Conservation (phyloP, 2,113 vertebrate species). For the Mus pahari region DNA sequence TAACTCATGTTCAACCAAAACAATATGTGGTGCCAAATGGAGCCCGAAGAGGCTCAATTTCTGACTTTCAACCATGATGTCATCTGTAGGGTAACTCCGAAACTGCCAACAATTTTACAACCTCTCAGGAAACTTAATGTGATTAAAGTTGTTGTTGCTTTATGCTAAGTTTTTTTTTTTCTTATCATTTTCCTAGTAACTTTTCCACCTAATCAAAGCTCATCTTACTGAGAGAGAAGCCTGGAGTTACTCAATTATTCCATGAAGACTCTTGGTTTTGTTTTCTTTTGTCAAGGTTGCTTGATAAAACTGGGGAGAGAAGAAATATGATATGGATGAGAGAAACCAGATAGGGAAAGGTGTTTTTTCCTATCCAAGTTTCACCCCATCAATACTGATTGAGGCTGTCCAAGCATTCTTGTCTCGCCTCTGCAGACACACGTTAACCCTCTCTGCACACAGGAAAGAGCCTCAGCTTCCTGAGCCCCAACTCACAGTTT, state of each 20-base stretch:
- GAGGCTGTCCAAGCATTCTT: neutral
- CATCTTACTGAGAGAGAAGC: neutral
- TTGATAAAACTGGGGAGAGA: neutral
- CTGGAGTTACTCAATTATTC: neutral
- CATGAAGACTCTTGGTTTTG: neutral
- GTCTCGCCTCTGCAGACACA: neutral
- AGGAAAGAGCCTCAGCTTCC: neutral
- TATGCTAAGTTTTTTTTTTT: neutral
- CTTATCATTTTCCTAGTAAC: neutral
- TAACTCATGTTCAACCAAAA: constrained; percentile 71
- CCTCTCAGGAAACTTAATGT: constrained; percentile 40
- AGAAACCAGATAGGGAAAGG: neutral
- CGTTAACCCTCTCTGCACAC: neutral
- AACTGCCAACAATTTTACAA: constrained; percentile 53
- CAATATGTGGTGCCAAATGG: constrained; percentile 64
- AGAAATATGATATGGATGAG: neutral
- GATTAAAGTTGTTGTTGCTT: constrained; percentile 42
- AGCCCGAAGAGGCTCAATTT: constrained; percentile 41
- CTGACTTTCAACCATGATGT: constrained; percentile 67
- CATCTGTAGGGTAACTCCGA: constrained; percentile 72
- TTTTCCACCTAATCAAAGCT: constrained; percentile 13
- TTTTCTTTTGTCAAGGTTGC: neutral
- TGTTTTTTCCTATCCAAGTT: neutral
- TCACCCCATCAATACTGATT: neutral
- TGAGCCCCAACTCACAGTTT: neutral